A percentile compares a stretch with the other conserved stretches of the same genome.
phyloP scores from a whole-genome alignment of 2,113 vertebrate genomes.

The Thymallus thymallus region DNA sequence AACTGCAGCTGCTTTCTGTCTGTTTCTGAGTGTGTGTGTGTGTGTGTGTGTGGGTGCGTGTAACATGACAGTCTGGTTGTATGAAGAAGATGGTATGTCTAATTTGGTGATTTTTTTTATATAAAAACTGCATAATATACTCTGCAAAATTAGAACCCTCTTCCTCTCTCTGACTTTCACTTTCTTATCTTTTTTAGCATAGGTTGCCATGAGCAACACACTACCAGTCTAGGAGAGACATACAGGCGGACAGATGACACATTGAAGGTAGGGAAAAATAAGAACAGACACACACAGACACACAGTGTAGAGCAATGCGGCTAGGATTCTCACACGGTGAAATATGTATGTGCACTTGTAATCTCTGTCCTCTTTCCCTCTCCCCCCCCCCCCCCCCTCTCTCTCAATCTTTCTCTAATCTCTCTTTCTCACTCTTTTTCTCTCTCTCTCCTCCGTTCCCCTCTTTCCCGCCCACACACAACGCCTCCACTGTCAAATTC shows the following conservation, averaged over 20 bases:
- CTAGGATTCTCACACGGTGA: not conserved
- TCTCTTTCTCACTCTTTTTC: not conserved
- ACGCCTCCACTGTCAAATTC: conserved; percentile 15
- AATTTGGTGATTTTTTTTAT: not conserved
- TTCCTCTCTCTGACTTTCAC: not conserved
- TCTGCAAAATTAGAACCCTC: not conserved
- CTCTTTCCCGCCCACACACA: not conserved
- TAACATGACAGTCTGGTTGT: not conserved
- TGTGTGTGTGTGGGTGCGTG: conserved; percentile 8
- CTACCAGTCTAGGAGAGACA: not conserved
- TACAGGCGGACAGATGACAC: not conserved
- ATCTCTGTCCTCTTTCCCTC: not conserved
- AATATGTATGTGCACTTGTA: too few species aligned
- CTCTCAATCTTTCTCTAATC: not conserved
- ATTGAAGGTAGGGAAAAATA: not conserved
- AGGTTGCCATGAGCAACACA: not conserved
- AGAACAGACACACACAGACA: not conserved
- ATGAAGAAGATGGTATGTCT: not conserved
- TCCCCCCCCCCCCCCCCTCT: not conserved
- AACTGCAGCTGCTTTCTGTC: conserved; percentile 7
- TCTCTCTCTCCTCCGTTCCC: not conserved
- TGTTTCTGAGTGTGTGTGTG: not conserved
- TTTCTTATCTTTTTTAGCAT: too few species aligned
- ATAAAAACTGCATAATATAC: not conserved
- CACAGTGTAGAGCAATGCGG: not conserved